Percentiles rank a stretch among this genome's conserved stretches.
Evolutionary conservation across 2,888 invertebrate species (phyloP).

Genomic region (Brachyopa scutellaris): DNA sequence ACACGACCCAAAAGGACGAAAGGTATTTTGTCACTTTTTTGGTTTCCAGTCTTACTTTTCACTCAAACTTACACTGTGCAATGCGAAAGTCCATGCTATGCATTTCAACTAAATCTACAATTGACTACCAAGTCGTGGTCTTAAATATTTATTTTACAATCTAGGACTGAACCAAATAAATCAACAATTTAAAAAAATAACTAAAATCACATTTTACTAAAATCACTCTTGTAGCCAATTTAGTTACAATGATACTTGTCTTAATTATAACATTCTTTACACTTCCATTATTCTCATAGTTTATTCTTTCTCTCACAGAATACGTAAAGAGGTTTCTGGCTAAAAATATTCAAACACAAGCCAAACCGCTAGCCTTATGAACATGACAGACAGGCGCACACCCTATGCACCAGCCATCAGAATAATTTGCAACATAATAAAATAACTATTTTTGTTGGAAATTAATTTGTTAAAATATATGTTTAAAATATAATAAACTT

Average conservation of each 20-base stretch:
- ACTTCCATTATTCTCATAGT: neutral
- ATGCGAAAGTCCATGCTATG: too few relatives aligned
- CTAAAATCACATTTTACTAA: neutral
- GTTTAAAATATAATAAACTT: slow-evolving; percentile 27
- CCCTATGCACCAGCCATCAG: slow-evolving; percentile 49
- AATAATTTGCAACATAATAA: slow-evolving; percentile 26
- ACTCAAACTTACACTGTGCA: too few relatives aligned
- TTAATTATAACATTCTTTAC: neutral
- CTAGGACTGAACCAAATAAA: too few relatives aligned
- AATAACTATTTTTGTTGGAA: slow-evolving; percentile 22
- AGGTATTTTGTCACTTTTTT: too few relatives aligned
- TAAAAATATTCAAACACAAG: slow-evolving; percentile 51
- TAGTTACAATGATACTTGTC: neutral
- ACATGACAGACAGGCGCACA: slow-evolving; percentile 45
- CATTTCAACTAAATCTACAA: too few relatives aligned
- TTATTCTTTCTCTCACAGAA: slow-evolving; percentile 67
- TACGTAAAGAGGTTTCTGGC: slow-evolving; percentile 65
- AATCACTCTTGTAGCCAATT: neutral
- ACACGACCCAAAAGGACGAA: too few relatives aligned
- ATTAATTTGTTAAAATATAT: slow-evolving; percentile 35
- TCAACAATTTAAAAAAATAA: too few relatives aligned
- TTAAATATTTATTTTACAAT: too few relatives aligned
- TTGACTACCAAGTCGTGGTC: too few relatives aligned
- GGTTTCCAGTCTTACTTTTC: too few relatives aligned
- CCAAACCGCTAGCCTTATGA: slow-evolving; percentile 9